These are phyloP conservation scores for Lithosia quadra DNA, from an alignment of 2,888 invertebrate species.

Conservation along the genomic window DNA sequence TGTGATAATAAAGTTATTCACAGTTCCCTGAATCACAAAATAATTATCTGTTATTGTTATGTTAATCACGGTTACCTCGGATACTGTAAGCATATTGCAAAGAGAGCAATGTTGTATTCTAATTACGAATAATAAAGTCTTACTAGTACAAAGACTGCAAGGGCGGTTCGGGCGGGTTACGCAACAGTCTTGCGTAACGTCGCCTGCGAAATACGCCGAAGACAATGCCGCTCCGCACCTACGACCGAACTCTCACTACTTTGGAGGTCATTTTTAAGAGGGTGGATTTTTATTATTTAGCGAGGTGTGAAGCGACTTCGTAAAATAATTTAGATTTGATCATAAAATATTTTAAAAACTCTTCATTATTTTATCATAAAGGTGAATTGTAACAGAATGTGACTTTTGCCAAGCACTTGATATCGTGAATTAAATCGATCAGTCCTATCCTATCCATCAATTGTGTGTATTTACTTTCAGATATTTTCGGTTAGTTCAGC, in stretches of 20 bases:
- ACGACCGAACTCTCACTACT: slow-evolving; percentile 31
- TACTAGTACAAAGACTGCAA: slow-evolving; percentile 28
- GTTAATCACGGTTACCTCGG: not conserved
- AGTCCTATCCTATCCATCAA: not conserved
- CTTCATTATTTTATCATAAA: not conserved
- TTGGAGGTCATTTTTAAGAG: slow-evolving; percentile 20
- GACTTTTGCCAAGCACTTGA: not conserved
- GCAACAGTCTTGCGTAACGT: slow-evolving; percentile 55
- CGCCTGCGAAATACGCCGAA: slow-evolving; percentile 14
- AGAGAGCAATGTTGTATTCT: not conserved
- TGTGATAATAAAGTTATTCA: not conserved
- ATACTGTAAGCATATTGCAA: not conserved
- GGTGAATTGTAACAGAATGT: not conserved
- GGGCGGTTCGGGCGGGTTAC: slow-evolving; percentile 51
- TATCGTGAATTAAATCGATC: not conserved
- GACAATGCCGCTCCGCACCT: slow-evolving; percentile 33
- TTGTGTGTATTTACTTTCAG: not conserved
- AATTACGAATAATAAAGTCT: not conserved
- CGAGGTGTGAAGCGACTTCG: not conserved
- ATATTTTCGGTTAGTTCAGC: slow-evolving; percentile 4
- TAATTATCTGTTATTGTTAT: not conserved
- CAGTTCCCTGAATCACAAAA: not conserved
- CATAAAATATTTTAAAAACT: not conserved
- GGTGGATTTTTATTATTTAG: not conserved
- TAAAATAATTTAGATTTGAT: not conserved